A percentile compares a stretch with the other conserved stretches of the same genome.
phyloP scores from a whole-genome alignment of 2,113 vertebrate genomes.

The Scalopus aquaticus region DNA sequence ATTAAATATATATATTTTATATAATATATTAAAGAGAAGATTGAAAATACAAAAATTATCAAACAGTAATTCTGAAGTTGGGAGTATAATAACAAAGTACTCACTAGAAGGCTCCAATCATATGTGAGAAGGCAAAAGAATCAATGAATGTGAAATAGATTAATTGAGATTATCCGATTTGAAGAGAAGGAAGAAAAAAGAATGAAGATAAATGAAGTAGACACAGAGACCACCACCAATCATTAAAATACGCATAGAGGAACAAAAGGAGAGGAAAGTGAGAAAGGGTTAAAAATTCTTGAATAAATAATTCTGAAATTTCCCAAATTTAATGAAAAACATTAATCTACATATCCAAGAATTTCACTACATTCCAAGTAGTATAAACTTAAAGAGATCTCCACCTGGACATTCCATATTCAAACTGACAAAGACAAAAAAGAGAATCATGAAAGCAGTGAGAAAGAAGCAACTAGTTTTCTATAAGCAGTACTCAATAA shows the following conservation, averaged over 20 bases:
- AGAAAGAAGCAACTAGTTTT: neutral
- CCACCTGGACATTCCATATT: neutral
- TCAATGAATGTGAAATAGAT: neutral
- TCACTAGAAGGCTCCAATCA: neutral
- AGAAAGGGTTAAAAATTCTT: neutral
- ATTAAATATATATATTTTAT: neutral
- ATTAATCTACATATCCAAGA: neutral
- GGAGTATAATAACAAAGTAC: neutral
- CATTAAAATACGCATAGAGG: neutral
- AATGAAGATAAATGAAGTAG: neutral
- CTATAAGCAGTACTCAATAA: neutral
- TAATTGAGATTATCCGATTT: neutral
- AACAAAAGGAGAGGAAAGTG: neutral
- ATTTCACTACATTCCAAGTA: neutral
- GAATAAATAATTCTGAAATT: neutral
- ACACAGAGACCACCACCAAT: neutral
- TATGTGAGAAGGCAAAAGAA: neutral
- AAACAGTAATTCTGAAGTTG: neutral
- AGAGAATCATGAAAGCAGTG: neutral
- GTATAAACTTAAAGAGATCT: neutral
- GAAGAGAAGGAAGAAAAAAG: neutral
- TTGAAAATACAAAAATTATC: neutral
- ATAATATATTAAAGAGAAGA: neutral
- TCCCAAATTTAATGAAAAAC: neutral
- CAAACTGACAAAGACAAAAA: neutral